These are phyloP conservation scores for Pseudorectes ferrugineus DNA, from an alignment of 2,113 vertebrate species.

Conservation along the genomic window DNA sequence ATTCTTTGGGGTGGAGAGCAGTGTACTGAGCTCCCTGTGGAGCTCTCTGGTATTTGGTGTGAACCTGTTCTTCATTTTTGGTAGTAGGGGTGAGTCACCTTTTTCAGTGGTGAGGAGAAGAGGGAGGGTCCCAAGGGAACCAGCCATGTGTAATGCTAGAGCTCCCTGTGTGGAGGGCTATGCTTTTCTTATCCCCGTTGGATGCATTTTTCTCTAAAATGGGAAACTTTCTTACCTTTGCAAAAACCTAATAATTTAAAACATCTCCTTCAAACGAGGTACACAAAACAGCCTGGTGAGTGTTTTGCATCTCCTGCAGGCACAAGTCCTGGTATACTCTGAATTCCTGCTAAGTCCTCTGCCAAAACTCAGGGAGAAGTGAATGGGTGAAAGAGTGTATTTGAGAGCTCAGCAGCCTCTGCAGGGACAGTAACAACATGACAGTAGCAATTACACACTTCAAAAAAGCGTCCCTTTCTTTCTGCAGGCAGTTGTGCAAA, in stretches of 20 bases:
- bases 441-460: not conserved
- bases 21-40: not conserved
- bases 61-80: not conserved
- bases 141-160: not conserved
- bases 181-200: not conserved
- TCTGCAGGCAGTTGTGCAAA: constrained; percentile 82
- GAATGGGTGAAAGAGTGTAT: not conserved
- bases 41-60: not conserved
- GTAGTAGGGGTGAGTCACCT: not conserved
- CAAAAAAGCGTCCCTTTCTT: not conserved
- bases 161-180: not conserved
- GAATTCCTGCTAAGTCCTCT: not conserved
- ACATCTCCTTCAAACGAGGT: not conserved
- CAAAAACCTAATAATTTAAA: not conserved
- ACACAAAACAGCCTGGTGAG: not conserved
- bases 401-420: not conserved
- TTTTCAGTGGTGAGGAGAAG: not conserved
- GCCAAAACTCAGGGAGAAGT: not conserved
- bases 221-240: not conserved
- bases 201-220: not conserved
- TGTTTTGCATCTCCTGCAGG: not conserved
- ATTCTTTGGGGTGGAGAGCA: not conserved
- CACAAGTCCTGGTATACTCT: not conserved
- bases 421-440: not conserved
- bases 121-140: not conserved